Conservation (phyloP, 1,140 invertebrate species). For the Ylistrum balloti region DNA sequence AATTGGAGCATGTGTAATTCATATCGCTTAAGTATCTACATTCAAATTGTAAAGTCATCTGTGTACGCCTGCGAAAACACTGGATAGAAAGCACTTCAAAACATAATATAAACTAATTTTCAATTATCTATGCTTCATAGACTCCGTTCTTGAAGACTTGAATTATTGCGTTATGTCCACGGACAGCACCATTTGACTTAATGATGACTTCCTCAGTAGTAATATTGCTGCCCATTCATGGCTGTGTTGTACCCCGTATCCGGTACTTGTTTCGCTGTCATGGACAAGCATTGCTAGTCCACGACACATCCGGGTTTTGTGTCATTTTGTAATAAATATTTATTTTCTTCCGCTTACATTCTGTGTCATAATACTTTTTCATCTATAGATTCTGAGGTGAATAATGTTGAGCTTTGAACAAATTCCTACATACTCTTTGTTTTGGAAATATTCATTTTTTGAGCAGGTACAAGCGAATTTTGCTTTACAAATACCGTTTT, state of each 20-base stretch:
- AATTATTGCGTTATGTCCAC: constrained; percentile 9
- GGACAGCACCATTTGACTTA: neutral
- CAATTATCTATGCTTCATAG: neutral
- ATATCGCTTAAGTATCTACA: neutral
- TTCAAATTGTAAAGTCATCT: constrained; percentile 34
- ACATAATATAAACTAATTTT: constrained; percentile 24
- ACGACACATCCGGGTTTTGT: neutral
- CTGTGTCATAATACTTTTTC: neutral
- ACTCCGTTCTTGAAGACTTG: neutral
- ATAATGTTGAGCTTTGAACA: too few relatives aligned
- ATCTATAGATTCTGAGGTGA: too few relatives aligned
- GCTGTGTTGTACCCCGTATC: neutral
- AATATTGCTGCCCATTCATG: neutral
- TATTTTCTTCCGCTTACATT: constrained; percentile 12
- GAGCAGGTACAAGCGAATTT: too few relatives aligned
- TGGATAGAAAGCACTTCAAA: neutral
- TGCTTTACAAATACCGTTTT: too few relatives aligned
- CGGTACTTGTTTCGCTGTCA: constrained; percentile 18
- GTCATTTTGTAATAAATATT: constrained; percentile 14
- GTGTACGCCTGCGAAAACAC: neutral
- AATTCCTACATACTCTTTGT: too few relatives aligned
- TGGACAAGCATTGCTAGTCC: neutral
- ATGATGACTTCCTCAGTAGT: neutral
- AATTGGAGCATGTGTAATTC: neutral
- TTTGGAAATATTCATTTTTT: too few relatives aligned